Evolutionary conservation across 1,140 invertebrate genomes (phyloP), one percentile per base, ranked within the genome.

Genomic region (Galleria mellonella): DNA sequence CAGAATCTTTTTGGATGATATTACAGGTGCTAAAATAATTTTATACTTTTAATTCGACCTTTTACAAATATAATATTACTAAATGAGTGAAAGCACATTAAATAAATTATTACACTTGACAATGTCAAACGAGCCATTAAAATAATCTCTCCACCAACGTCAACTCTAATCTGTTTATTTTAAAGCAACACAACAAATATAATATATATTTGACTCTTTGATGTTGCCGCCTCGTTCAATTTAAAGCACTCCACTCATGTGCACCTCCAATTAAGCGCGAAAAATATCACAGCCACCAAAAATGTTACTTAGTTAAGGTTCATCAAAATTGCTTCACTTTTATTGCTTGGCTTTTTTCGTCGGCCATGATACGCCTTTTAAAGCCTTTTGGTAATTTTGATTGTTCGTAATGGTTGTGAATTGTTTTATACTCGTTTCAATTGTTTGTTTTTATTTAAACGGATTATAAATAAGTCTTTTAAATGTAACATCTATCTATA

Each of bases 271-370:
- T 82, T 82, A 82, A 77, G 69, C 60, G 72, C 53, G 69, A 70
- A 75, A 76, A 73, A 58, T 79, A 82, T 75, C 62, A 60, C 65
- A 53, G 10, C 43, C 43, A 41, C 55, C 42, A 55, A 59, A 62
- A 73, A 58, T 29, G 48, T 43, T 31, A 52, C 49, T 66, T 63
- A 65, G 57, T 54, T 53, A 56, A 51, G 50, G 51, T 60, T 78
- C 77, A 76, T 82, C 72, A 82, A 77, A 76, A 78, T 78, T 75
- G 62, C 13, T 57, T 73, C 57, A 62, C 62, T 71, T 62, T 60
- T 67, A 60, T 68, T 72, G 64, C 62, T 46, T 14, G 17, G 9
- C 43, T 50, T 47, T 72, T 72, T 65, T 72, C 46, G 37, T 33
- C 41, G 38, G 29, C 47, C 44, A 63, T 58, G 65, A 70, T 74